Evolutionary conservation across 2,888 invertebrate species (phyloP).

Genomic region (Coelopa pilipes): DNA sequence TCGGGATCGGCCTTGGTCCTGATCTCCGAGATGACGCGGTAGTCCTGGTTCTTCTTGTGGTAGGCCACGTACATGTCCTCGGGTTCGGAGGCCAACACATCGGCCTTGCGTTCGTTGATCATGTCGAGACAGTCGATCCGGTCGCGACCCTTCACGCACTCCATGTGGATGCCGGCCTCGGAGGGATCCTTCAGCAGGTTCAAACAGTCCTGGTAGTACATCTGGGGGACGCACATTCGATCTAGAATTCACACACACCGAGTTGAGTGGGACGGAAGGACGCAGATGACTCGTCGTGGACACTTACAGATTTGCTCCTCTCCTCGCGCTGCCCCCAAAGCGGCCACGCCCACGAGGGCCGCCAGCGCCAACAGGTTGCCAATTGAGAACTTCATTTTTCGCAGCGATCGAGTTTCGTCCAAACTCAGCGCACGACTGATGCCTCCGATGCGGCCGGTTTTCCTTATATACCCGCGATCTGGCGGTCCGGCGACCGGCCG

Average conservation of each 20-base stretch:
- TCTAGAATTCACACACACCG: constrained; percentile 66
- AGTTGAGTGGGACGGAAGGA: neutral
- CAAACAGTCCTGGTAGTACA: constrained; percentile 73
- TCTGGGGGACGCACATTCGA: constrained; percentile 80
- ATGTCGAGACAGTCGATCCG: constrained; percentile 76
- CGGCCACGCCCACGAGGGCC: constrained; percentile 41
- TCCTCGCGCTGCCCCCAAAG: constrained; percentile 36
- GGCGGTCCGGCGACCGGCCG: constrained; percentile 25
- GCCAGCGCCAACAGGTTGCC: constrained; percentile 27
- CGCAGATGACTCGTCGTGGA: no score
- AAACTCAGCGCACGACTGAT: constrained; percentile 32
- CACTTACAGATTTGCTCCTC: constrained; percentile 49
- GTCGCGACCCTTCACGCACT: constrained; percentile 79
- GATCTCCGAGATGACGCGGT: constrained; percentile 80
- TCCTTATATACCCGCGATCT: constrained; percentile 45
- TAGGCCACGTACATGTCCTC: constrained; percentile 89
- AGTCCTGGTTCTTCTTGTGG: constrained; percentile 77
- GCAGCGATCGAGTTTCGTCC: neutral
- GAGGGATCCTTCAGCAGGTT: constrained; percentile 67
- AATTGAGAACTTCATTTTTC: constrained; percentile 16
- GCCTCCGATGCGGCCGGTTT: constrained; percentile 39
- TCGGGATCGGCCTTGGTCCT: constrained; percentile 81
- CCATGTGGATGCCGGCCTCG: constrained; percentile 70
- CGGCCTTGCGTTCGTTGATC: constrained; percentile 81
- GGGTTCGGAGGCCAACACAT: constrained; percentile 84